Conservation (phyloP, 2,113 vertebrate genomes). For the Meriones unguiculatus region DNA sequence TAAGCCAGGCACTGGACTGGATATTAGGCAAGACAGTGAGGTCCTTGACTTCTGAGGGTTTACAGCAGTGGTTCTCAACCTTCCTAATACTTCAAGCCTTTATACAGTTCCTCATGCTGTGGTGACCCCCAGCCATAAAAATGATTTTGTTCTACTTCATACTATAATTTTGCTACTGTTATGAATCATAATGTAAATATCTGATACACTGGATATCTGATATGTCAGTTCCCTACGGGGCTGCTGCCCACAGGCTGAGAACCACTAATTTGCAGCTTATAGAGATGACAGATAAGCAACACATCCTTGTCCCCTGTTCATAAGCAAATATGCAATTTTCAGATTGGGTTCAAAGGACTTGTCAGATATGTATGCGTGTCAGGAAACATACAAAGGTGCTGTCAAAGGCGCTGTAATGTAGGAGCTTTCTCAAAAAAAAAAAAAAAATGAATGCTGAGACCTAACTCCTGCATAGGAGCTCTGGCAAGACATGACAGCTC, state of each 20-base stretch:
- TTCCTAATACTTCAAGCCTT: background rate
- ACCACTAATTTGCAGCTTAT: background rate
- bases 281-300: background rate
- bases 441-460: background rate
- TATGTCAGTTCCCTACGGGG: background rate
- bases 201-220: background rate
- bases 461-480: background rate
- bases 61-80: background rate
- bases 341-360: constrained; percentile 1
- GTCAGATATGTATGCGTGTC: background rate
- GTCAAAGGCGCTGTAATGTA: background rate
- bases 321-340: background rate
- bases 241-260: background rate
- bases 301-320: background rate
- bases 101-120: background rate
- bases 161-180: background rate
- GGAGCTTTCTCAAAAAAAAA: background rate
- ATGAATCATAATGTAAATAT: background rate
- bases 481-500: background rate
- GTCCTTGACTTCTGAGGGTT: background rate
- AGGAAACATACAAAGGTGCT: background rate
- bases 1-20: background rate
- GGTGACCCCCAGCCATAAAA: background rate
- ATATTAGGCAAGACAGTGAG: background rate
- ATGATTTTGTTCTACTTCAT: background rate